Conservation (phyloP, 1,140 invertebrate species). For the Drosophila mojavensis region DNA sequence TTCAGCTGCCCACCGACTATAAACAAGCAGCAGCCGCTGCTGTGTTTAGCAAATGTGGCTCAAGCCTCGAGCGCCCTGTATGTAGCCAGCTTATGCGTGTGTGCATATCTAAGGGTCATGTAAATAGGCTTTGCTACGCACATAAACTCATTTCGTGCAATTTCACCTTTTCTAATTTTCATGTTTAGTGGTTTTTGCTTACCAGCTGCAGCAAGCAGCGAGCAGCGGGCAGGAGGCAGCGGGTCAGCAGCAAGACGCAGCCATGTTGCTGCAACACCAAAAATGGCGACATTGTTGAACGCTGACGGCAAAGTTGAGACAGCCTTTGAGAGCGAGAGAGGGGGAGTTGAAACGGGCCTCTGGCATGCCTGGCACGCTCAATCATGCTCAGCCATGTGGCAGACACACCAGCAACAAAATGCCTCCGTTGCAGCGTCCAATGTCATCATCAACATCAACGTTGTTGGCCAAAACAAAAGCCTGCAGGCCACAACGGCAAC, state of each 20-base stretch:
- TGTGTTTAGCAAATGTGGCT: constrained; percentile 1
- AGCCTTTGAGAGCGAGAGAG: neutral
- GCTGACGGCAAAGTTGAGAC: constrained; percentile 2
- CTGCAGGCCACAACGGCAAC: constrained; percentile 11
- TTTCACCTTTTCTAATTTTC: constrained; percentile 76
- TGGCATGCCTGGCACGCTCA: constrained; percentile 35
- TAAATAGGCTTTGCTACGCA: constrained; percentile 62
- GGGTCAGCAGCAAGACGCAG: constrained; percentile 3
- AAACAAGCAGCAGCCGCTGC: neutral
- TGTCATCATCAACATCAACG: constrained; percentile 23
- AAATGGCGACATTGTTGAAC: constrained; percentile 66
- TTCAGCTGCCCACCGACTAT: neutral
- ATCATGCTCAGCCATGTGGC: constrained; percentile 49
- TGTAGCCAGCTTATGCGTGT: neutral
- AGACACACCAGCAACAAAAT: constrained; percentile 6
- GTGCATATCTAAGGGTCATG: constrained; percentile 45
- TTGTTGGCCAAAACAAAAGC: constrained; percentile 26
- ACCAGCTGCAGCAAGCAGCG: neutral
- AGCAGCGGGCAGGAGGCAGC: neutral
- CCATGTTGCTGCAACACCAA: constrained; percentile 29
- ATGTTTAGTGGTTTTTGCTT: constrained; percentile 60
- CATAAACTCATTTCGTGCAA: constrained; percentile 70
- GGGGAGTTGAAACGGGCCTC: neutral
- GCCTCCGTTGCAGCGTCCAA: neutral
- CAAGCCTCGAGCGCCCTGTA: neutral